phyloP scores from a whole-genome alignment of 2,888 invertebrate species.

The Acanthococcus lagerstroemiae region DNA sequence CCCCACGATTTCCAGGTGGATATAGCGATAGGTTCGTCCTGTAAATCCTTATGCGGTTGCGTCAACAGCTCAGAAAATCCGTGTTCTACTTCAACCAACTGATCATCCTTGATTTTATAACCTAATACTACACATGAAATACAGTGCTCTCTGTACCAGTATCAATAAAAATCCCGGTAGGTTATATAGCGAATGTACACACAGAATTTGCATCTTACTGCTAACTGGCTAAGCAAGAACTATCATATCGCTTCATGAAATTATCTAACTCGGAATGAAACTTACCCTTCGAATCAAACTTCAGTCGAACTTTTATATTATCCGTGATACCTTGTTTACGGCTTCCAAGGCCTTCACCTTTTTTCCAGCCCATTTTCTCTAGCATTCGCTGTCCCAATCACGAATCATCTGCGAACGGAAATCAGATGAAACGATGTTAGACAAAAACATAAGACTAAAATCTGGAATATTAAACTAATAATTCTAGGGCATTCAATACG shows the following conservation, averaged over 20 bases:
- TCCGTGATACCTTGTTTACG: conserved; percentile 72
- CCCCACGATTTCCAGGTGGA: no score
- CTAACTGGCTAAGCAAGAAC: no score
- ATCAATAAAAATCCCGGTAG: not conserved
- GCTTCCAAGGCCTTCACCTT: conserved; percentile 80
- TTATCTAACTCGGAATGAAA: no score
- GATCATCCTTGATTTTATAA: conserved; percentile 61
- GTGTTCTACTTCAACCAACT: conserved; percentile 78
- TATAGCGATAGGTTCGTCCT: no score
- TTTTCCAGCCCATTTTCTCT: conserved; percentile 91
- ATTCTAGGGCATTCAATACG: no score
- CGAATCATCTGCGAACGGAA: conserved; percentile 52
- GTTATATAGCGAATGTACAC: no score
- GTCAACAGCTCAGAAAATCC: no score
- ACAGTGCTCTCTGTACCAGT: no score
- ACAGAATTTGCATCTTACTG: no score
- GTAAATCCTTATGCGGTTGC: no score
- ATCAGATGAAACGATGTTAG: not conserved
- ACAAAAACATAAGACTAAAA: not conserved
- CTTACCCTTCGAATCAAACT: conserved; percentile 60
- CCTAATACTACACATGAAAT: conserved; percentile 69
- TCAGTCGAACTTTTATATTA: conserved; percentile 66
- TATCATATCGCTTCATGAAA: no score
- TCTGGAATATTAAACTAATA: no score
- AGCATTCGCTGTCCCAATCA: conserved; percentile 85